A percentile compares a stretch with the other conserved stretches of the same genome.
Evolutionary conservation across 2,113 vertebrate species (phyloP).

Genomic region (Parus major): DNA sequence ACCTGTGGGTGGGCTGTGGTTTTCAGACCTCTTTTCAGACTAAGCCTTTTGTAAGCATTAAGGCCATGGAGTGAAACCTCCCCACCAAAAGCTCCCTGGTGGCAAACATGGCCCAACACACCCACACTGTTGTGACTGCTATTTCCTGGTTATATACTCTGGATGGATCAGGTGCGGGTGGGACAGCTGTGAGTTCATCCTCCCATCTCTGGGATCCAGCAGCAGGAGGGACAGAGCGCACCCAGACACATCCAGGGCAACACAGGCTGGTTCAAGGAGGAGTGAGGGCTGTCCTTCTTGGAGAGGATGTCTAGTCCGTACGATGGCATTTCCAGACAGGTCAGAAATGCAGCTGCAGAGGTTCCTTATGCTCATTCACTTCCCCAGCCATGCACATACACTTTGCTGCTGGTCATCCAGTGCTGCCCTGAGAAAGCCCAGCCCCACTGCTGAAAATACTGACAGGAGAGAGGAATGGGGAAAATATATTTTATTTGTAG

Average conservation of each 20-base stretch:
- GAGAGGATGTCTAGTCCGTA: neutral
- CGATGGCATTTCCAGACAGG: neutral
- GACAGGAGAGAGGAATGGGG: neutral
- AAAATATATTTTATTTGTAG: neutral
- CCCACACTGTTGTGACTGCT: neutral
- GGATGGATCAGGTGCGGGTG: neutral
- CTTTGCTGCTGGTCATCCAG: neutral
- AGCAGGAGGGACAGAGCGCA: neutral
- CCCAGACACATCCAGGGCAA: neutral
- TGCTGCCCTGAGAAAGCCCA: neutral
- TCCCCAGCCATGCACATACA: neutral
- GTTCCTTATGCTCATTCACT: neutral
- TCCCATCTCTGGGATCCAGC: neutral
- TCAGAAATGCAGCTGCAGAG: neutral
- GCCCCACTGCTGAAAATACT: neutral
- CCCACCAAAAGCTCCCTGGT: neutral
- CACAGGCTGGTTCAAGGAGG: neutral
- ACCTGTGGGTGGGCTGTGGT: neutral
- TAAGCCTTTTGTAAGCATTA: neutral
- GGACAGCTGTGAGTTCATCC: neutral
- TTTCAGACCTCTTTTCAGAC: neutral
- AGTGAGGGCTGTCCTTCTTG: neutral
- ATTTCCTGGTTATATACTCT: neutral
- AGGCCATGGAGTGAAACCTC: neutral
- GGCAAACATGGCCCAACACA: neutral